These are phyloP conservation scores for Loris lydekkerianus DNA, from an alignment of 2,797 vertebrate species.

Conservation along the genomic window DNA sequence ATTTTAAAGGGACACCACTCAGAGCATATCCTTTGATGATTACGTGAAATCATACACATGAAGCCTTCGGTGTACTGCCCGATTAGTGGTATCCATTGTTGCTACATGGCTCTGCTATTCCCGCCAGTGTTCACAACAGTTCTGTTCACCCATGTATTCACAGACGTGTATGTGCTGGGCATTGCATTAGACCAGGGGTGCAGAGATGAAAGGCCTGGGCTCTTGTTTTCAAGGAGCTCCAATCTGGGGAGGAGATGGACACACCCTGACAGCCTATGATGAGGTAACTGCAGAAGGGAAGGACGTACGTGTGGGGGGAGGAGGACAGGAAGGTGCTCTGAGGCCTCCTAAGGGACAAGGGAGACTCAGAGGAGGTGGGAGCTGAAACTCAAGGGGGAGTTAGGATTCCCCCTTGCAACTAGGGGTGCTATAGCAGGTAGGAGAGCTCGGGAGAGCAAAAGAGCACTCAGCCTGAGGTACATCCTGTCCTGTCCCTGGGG, in stretches of 20 bases:
- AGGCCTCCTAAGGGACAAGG: neutral
- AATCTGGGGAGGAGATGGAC: neutral
- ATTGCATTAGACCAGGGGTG: neutral
- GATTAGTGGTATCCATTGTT: neutral
- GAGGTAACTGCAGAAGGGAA: neutral
- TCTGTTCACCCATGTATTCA: neutral
- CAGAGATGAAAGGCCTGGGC: neutral
- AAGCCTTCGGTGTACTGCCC: neutral
- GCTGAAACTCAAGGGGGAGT: neutral
- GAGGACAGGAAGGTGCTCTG: neutral
- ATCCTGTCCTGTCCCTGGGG: neutral
- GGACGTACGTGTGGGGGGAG: rapidly evolving
- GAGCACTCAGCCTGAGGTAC: rapidly evolving
- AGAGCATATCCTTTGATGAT: neutral
- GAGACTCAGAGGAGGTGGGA: neutral
- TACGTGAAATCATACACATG: neutral
- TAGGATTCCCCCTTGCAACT: neutral
- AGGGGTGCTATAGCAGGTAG: no score
- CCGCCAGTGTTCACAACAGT: neutral
- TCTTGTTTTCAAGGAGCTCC: neutral
- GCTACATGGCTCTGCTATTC: neutral
- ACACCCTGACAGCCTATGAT: neutral
- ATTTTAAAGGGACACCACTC: neutral
- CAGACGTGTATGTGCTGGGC: neutral
- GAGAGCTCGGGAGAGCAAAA: neutral